Evolutionary conservation across 2,888 invertebrate species (phyloP), one percentile per base, ranked within the genome.

Genomic region (Andrena praecox): DNA sequence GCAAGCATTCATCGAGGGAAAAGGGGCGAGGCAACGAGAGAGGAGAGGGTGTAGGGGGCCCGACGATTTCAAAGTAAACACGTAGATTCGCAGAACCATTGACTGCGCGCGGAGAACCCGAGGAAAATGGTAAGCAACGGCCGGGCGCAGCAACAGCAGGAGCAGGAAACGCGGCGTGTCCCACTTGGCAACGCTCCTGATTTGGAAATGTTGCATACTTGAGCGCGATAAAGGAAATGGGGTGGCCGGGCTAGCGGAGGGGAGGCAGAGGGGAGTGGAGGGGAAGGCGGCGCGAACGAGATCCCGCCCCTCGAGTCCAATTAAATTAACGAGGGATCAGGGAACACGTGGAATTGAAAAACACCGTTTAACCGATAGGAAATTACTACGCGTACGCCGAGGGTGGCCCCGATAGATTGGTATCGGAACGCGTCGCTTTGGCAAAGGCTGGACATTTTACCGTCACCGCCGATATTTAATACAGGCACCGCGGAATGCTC

Each of bases 131-230:
- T 78, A 59, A 66, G 63, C 31, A 42, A 48, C 56, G 63, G 60
- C 31, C 42, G 20, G 16, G 42, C 42, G 42, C 24, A 56, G 56
- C 56, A 56, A 20, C 56, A 27, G 56, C 56, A 42, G 42, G 42
- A 75, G 69, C 73, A 80, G 72, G 67, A 76, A 82, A 75, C 75
- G 78, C 60, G 62, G 68, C 74, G 42, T 59, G 83, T 78, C 62
- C 83, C 74, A 84, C 33, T 82, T 84, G 82, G 83, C 83, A 78
- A 35, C 59, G 54, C 54, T 84, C 71, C 75, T 75, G 78, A 75
- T 75, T 84, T 75, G 66, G 74, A 75, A 75, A 82, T 69, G 73
- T 67, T 80, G 82, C 76, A 80, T 72, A 76, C 72, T 75, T 60
- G 67, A 71, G 64, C 42, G 68, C 74, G 66, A 74, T 74, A 75